phyloP scores from a whole-genome alignment of 1,140 invertebrate species.

The Acromyrmex echinatior region DNA sequence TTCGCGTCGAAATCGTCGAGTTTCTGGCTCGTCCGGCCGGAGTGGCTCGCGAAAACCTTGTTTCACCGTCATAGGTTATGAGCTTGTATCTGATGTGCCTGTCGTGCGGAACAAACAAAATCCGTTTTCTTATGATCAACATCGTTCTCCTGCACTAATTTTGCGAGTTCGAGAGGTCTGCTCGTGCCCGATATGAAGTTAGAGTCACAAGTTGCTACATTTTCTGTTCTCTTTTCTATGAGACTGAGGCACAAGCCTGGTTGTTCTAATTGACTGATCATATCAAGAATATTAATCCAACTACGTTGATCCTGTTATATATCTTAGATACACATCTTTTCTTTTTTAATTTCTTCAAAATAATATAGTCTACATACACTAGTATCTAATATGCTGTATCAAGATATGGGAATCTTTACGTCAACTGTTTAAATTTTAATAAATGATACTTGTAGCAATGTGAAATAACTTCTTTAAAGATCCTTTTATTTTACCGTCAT shows the following conservation, averaged over 20 bases:
- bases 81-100: slow-evolving; percentile 40
- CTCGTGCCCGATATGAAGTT: neutral
- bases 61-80: slow-evolving; percentile 74
- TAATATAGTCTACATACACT: neutral
- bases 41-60: neutral
- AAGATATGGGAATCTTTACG: neutral
- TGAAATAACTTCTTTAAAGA: neutral
- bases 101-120: slow-evolving; percentile 1
- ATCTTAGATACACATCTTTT: neutral
- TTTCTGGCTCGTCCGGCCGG: neutral
- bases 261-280: slow-evolving; percentile 5
- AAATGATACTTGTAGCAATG: neutral
- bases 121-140: neutral
- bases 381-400: neutral
- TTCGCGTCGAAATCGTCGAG: neutral
- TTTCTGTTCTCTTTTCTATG: neutral
- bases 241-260: neutral
- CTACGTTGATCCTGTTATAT: neutral
- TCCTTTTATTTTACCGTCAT: neutral
- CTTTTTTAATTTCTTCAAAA: neutral
- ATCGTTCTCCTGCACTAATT: neutral
- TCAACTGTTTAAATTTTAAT: slow-evolving; percentile 9
- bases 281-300: neutral
- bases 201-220: neutral
- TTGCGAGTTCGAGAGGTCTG: neutral